Conservation (phyloP, 2,888 invertebrate species). For the Cylloceria caligata region DNA sequence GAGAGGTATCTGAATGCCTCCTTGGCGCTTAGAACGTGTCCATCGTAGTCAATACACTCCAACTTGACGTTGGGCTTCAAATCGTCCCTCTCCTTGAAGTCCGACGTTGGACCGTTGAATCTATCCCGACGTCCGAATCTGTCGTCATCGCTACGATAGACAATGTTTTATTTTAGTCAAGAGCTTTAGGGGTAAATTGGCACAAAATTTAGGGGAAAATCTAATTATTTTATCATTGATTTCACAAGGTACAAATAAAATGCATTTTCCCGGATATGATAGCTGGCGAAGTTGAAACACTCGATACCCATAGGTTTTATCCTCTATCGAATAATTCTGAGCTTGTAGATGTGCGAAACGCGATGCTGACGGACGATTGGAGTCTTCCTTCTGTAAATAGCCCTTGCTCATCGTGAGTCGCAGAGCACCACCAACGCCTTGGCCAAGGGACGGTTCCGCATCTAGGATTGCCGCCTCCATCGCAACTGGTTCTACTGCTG, state of each 20-base stretch:
- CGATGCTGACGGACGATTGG: constrained; percentile 90
- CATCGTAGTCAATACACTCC: constrained; percentile 88
- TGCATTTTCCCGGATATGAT: too few species aligned
- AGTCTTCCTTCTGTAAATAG: constrained; percentile 93
- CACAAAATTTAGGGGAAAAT: too few species aligned
- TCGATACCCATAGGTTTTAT: constrained; percentile 89
- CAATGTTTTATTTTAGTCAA: not conserved
- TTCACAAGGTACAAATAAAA: too few species aligned
- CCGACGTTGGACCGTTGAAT: constrained; percentile 93
- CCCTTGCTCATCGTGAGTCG: constrained; percentile 97
- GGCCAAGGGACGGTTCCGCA: constrained; percentile 96
- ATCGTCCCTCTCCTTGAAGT: constrained; percentile 95
- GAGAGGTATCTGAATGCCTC: constrained; percentile 98
- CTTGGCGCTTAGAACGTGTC: constrained; percentile 95
- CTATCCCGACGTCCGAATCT: constrained; percentile 90
- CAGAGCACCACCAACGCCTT: constrained; percentile 96
- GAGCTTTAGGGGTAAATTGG: too few species aligned
- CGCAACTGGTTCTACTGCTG: constrained; percentile 85
- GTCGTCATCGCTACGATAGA: constrained; percentile 89
- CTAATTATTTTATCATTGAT: too few species aligned
- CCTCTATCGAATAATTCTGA: constrained; percentile 92
- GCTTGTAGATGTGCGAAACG: constrained; percentile 91
- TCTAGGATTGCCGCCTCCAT: constrained; percentile 91
- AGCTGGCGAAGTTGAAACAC: too few species aligned
- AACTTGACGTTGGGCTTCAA: constrained; percentile 98